phyloP scores from a whole-genome alignment of 1,140 invertebrate genomes.

The Rhopalosiphum padi region DNA sequence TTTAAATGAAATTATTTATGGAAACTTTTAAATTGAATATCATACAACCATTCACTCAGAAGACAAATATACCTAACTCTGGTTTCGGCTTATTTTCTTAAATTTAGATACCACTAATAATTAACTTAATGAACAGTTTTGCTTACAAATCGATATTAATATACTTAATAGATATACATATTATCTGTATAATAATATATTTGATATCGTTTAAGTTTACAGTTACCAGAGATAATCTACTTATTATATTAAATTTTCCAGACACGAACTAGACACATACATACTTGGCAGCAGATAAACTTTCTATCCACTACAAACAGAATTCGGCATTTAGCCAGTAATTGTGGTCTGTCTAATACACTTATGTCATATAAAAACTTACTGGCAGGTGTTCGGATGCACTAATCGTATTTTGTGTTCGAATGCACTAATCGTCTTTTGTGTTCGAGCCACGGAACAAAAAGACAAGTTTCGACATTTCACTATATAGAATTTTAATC shows the following conservation, averaged over 20 bases:
- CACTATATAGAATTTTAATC: neutral
- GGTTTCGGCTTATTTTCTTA: neutral
- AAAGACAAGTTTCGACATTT: neutral
- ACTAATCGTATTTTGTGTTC: neutral
- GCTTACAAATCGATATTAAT: neutral
- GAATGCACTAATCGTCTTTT: neutral
- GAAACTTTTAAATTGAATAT: neutral
- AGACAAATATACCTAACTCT: neutral
- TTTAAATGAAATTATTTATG: neutral
- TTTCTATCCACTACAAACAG: neutral
- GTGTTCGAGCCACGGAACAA: neutral
- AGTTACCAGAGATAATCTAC: neutral
- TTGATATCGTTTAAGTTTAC: neutral
- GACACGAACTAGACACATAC: neutral
- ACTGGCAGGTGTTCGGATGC: neutral
- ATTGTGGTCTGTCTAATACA: neutral
- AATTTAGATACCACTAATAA: neutral
- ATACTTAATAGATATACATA: neutral
- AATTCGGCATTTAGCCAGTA: slow-evolving; percentile 7
- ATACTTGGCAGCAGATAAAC: neutral
- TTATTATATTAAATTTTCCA: neutral
- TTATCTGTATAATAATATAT: neutral
- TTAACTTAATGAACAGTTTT: neutral
- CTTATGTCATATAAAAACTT: neutral
- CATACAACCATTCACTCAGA: neutral